Percentiles rank a stretch among this genome's conserved stretches.
These are phyloP conservation scores for Glandiceps talaboti DNA, from an alignment of 53 echinoderm and acorn worm genomes.

Conservation along the genomic window DNA sequence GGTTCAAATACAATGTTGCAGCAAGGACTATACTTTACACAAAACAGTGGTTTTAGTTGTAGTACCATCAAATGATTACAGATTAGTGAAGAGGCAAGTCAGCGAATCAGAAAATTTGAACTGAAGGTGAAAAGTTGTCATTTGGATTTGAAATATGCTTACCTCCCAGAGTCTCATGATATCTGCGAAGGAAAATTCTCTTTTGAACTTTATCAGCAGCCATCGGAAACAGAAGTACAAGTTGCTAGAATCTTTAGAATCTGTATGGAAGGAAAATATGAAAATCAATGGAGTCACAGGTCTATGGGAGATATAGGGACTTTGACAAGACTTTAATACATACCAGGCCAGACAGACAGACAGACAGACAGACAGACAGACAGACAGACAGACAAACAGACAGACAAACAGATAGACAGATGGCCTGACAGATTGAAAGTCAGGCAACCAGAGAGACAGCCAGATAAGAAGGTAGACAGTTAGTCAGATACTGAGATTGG, in stretches of 20 bases:
- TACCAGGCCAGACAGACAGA: conserved; percentile 1
- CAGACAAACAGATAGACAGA: not conserved
- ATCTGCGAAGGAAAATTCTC: conserved; percentile 80
- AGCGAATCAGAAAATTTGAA: no score
- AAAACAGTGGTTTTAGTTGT: no score
- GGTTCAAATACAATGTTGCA: no score
- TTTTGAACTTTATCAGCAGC: conserved; percentile 96
- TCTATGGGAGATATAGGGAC: no score
- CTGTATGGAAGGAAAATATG: conserved; percentile 17
- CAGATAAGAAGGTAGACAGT: not conserved
- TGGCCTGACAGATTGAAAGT: not conserved
- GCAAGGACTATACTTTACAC: no score
- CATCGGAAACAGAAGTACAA: conserved; percentile 96
- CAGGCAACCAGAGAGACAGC: not conserved
- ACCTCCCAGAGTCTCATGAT: conserved; percentile 93
- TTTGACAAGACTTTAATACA: no score
- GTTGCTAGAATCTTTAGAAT: conserved; percentile 88
- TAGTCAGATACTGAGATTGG: no score
- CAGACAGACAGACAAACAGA: not conserved
- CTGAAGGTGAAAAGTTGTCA: no score
- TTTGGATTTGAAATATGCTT: no score
- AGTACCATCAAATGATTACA: no score
- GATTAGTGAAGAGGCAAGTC: no score
- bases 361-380: conserved; percentile 7
- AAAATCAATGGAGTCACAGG: not conserved